These are phyloP conservation scores for Corythoichthys intestinalis DNA, from an alignment of 2,113 vertebrate genomes.

Conservation along the genomic window DNA sequence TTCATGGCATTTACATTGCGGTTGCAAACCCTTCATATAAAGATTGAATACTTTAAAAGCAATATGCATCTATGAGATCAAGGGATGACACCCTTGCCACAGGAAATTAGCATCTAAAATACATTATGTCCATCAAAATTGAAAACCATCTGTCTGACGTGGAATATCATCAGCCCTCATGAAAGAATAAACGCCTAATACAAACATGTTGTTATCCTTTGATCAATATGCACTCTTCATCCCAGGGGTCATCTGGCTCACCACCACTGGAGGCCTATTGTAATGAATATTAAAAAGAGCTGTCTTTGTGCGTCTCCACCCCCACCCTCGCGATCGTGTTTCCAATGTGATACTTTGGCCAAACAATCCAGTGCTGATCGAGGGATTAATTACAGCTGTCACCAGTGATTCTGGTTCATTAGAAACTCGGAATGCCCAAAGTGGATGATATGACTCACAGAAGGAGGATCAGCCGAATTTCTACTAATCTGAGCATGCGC, in stretches of 20 bases:
- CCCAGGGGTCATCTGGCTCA: not conserved
- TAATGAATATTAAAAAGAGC: not conserved
- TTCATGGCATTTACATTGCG: not conserved
- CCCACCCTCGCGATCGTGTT: not conserved
- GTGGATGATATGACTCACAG: not conserved
- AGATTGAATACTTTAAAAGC: not conserved
- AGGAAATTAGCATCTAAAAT: not conserved
- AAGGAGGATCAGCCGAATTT: not conserved
- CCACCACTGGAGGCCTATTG: not conserved
- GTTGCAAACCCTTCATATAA: not conserved
- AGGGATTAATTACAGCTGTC: slow-evolving; percentile 11
- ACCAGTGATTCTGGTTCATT: not conserved
- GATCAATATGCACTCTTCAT: not conserved
- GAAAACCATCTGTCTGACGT: not conserved
- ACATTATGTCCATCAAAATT: not conserved
- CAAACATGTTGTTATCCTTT: not conserved
- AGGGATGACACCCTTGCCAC: not conserved
- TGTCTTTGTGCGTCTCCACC: not conserved
- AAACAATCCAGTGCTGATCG: not conserved
- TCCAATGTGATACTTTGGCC: not conserved
- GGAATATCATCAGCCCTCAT: not conserved
- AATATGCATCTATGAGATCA: not conserved
- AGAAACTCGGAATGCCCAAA: not conserved
- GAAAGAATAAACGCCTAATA: not conserved
- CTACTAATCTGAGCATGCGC: not conserved